Conservation (phyloP, 2,888 invertebrate species). For the Agriopis marginaria region DNA sequence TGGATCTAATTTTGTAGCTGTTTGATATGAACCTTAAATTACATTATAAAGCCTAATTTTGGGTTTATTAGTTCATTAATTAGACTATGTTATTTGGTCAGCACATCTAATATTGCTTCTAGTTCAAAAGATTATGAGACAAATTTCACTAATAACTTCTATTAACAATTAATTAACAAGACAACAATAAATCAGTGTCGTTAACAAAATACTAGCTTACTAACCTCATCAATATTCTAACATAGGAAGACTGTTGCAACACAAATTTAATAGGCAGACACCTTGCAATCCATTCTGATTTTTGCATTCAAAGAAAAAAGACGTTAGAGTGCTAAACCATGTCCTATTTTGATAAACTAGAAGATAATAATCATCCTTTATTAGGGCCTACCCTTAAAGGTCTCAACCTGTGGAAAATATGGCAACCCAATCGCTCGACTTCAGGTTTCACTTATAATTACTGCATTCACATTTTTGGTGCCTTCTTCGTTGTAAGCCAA, state of each 20-base stretch:
- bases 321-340: conserved; percentile 43
- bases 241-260: background rate
- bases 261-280: background rate
- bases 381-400: conserved; percentile 68
- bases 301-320: background rate
- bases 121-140: background rate
- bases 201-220: background rate
- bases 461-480: conserved; percentile 58
- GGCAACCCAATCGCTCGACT: conserved; percentile 55
- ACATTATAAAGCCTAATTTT: no score
- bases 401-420: conserved; percentile 67
- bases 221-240: background rate
- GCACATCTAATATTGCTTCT: no score
- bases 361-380: conserved; percentile 65
- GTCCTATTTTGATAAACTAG: conserved; percentile 53
- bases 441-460: conserved; percentile 53
- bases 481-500: conserved; percentile 68
- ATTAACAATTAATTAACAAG: background rate
- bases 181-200: background rate
- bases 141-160: background rate
- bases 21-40: no score
- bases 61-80: no score
- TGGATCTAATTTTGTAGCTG: no score
- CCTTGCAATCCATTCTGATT: background rate
- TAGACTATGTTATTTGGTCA: no score